Evolutionary conservation across 2,888 invertebrate species (phyloP).

Genomic region (Baronia brevicornis): DNA sequence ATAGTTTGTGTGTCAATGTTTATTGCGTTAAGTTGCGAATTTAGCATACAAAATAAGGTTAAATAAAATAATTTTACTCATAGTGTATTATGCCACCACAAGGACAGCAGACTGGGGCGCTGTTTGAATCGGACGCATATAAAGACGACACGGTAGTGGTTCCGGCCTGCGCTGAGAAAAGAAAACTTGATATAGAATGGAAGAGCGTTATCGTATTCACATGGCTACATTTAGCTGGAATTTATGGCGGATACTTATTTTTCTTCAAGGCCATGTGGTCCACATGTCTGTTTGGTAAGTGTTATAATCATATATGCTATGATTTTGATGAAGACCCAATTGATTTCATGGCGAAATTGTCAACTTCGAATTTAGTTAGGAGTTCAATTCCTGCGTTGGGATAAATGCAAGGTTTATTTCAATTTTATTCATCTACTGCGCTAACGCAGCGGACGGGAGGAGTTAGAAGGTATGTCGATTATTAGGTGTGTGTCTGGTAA

Average conservation of each 20-base stretch:
- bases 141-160: conserved; percentile 33
- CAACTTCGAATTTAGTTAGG: no score
- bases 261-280: conserved; percentile 82
- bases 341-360: no score
- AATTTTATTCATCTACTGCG: no score
- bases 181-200: conserved; percentile 83
- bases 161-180: conserved; percentile 68
- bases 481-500: no score
- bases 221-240: conserved; percentile 80
- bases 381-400: no score
- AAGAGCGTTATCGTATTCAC: conserved; percentile 84
- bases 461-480: no score
- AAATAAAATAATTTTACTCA: conserved; percentile 6
- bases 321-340: no score
- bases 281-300: conserved; percentile 82
- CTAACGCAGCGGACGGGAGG: no score
- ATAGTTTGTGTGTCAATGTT: no score
- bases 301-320: not conserved
- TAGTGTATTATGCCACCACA: conserved; percentile 58
- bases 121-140: conserved; percentile 53
- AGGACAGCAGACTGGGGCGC: conserved; percentile 47
- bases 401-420: no score
- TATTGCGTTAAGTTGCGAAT: no score
- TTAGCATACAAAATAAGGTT: no score
- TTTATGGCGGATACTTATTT: conserved; percentile 84